Evolutionary conservation across 2,888 invertebrate species (phyloP).

Genomic region (Melangyna quadrimaculata): DNA sequence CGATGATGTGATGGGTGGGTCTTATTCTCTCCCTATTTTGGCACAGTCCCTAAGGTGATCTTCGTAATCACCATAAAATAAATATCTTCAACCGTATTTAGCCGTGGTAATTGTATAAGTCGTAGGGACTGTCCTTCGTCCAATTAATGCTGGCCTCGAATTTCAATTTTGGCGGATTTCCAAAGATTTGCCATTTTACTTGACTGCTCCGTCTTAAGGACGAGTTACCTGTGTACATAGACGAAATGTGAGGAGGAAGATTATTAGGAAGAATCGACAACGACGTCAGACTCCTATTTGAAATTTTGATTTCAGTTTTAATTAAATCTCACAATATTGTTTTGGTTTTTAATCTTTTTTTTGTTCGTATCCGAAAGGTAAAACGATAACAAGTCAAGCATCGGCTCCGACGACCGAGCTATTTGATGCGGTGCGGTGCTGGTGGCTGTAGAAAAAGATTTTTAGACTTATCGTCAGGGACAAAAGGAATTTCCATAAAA

Average conservation of each 20-base stretch:
- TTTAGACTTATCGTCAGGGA: constrained; percentile 4
- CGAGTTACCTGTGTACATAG: too few species aligned
- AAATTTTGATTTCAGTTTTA: constrained; percentile 67
- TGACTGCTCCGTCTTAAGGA: constrained; percentile 24
- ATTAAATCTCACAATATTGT: constrained; percentile 60
- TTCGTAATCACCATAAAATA: constrained; percentile 52
- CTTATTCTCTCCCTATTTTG: not conserved
- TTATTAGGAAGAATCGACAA: not conserved
- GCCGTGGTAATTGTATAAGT: constrained; percentile 19
- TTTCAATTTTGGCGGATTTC: constrained; percentile 54
- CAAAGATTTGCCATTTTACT: constrained; percentile 29
- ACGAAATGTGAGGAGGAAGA: not conserved
- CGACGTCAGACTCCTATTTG: constrained; percentile 22
- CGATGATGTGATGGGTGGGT: not conserved
- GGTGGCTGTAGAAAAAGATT: not conserved
- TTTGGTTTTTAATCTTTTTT: constrained; percentile 33
- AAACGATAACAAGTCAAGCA: constrained; percentile 21
- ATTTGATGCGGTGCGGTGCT: not conserved
- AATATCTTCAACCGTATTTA: constrained; percentile 40
- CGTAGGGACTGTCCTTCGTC: constrained; percentile 31
- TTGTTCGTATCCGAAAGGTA: constrained; percentile 8
- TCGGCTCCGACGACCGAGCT: not conserved
- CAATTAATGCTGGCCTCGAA: constrained; percentile 48
- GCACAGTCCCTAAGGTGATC: constrained; percentile 22
- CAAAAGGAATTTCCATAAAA: constrained; percentile 55